Percentiles rank a stretch among this genome's conserved stretches.
These are phyloP conservation scores for Vulpes vulpes DNA, from an alignment of 2,113 vertebrate genomes.

Conservation along the genomic window DNA sequence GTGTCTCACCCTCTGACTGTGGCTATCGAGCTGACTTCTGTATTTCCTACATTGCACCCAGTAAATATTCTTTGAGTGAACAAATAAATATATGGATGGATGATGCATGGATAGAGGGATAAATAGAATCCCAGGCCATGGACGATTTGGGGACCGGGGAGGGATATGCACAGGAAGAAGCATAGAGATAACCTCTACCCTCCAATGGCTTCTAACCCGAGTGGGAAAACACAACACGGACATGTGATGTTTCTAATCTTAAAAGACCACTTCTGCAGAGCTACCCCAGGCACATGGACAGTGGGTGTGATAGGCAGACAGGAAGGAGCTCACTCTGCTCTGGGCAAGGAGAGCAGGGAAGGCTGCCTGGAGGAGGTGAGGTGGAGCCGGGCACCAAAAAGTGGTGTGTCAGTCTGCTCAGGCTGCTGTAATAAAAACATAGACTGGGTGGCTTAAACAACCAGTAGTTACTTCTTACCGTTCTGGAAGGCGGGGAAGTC, in stretches of 20 bases:
- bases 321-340: not conserved
- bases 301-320: no score
- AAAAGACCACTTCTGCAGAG: not conserved
- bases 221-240: not conserved
- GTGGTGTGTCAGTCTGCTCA: not conserved
- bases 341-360: not conserved
- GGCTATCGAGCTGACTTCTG: not conserved
- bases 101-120: not conserved
- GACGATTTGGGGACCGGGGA: not conserved
- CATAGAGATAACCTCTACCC: not conserved
- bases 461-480: not conserved
- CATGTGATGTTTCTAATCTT: not conserved
- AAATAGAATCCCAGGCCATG: not conserved
- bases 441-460: not conserved
- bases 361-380: not conserved
- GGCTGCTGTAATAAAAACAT: not conserved
- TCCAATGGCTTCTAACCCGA: not conserved
- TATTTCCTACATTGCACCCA: not conserved
- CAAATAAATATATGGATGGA: not conserved
- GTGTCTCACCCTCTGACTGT: not conserved
- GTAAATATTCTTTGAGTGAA: not conserved
- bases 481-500: not conserved
- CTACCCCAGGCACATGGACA: not conserved
- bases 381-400: not conserved
- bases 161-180: not conserved